These are phyloP conservation scores for Cactoblastis cactorum DNA, from an alignment of 2,888 invertebrate species.

Conservation along the genomic window DNA sequence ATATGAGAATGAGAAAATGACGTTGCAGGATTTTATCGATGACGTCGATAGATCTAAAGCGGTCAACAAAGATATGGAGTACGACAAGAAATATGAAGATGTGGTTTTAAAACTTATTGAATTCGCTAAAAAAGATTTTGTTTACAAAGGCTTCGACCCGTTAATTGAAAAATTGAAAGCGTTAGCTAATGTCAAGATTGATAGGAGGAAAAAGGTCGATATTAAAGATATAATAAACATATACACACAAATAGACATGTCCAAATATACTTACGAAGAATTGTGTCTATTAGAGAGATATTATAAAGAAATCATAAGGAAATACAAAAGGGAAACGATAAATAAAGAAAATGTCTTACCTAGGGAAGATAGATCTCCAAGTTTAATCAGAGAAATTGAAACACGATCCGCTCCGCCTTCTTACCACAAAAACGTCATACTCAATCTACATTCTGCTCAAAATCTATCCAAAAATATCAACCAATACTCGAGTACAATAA, in stretches of 20 bases:
- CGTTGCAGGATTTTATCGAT: constrained; percentile 60
- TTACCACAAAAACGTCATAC: constrained; percentile 46
- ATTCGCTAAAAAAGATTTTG: constrained; percentile 70
- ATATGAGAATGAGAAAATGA: constrained; percentile 60
- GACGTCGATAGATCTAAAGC: constrained; percentile 66
- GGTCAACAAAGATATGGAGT: constrained; percentile 59
- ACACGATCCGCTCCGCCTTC: constrained; percentile 35
- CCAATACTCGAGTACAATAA: constrained; percentile 35
- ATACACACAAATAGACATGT: constrained; percentile 63
- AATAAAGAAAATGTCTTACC: constrained; percentile 51
- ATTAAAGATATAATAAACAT: constrained; percentile 64
- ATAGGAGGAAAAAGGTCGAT: constrained; percentile 55
- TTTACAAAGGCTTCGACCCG: constrained; percentile 73
- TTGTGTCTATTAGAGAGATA: constrained; percentile 66
- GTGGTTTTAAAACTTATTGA: constrained; percentile 68
- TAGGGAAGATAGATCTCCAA: constrained; percentile 30
- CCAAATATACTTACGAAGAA: constrained; percentile 68
- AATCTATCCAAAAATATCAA: constrained; percentile 44
- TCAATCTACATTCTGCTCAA: constrained; percentile 46
- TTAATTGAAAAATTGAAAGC: constrained; percentile 63
- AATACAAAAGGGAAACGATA: constrained; percentile 46
- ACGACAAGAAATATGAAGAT: constrained; percentile 69
- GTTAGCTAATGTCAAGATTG: constrained; percentile 56
- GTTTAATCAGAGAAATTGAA: constrained; percentile 31
- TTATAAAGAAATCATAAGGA: constrained; percentile 68